Base-by-base conservation (phyloP, 2,797 vertebrate species). In the Vespertilio murinus region DNA sequence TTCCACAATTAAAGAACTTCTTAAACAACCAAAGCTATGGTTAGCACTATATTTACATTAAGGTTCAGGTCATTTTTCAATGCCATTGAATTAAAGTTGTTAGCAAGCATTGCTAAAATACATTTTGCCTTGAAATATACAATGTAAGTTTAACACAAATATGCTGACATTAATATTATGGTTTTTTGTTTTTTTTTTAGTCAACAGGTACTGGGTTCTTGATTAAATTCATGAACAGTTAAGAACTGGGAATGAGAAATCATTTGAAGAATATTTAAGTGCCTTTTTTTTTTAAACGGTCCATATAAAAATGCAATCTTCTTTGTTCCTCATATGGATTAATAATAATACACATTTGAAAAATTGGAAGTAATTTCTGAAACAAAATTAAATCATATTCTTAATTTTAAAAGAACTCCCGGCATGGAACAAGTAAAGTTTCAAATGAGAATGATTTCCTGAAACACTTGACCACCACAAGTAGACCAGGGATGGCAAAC, bases 321-420 rank as follows among this genome's bases (percentile, higher is more conserved):
- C 14, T 85, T 82, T 93, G 7, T 3, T 81, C 22, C 30, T 82
- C 23, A 23, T 92, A 79, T 75, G 30, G 47, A 83, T 38, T 91
- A 33, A 89, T 75, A 86, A 69, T 67, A 93, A 94, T 73, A 94
- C 88, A 82, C 17, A 77, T 78, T 88, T 90, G 52, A 52, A 93
- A 95, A 95, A 94, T 12, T 91, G 16, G 18, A 93, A 88, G 52
- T 89, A 91, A 96, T 56, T 83, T 70, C 49, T 94, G 45, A 96
- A 94, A 84, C 33, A 91, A 94, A 93, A 94, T 88, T 70, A 95
- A 91, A 77, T 84, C 38, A 91, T 85, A 75, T 49, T 90, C 33
- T 75, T 89, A 85, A 92, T 88, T 93, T 87, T 83, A 82, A 90
- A 91, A 92, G 59, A 59, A 47, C 8, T 95, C 47, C 33, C 8